phyloP scores from a whole-genome alignment of 2,888 invertebrate species.

The Drosophila infuscata region DNA sequence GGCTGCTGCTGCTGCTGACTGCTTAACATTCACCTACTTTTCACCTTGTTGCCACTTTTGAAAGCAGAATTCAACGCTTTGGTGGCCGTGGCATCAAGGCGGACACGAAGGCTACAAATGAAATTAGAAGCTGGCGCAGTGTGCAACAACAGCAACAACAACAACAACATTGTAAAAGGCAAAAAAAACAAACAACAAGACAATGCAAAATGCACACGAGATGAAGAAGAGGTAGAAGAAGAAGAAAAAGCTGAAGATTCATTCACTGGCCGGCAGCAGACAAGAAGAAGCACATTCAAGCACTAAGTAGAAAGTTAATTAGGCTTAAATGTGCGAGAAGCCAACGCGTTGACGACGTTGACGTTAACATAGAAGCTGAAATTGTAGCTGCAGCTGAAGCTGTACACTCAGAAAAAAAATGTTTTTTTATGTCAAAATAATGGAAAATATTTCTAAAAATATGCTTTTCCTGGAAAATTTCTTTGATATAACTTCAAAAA shows the following conservation, averaged over 20 bases:
- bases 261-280: constrained; percentile 22
- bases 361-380: constrained; percentile 3
- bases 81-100: constrained; percentile 76
- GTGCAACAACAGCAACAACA: constrained; percentile 49
- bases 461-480: not conserved
- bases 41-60: constrained; percentile 62
- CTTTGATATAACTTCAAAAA: not conserved
- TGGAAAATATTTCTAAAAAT: not conserved
- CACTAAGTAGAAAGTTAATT: constrained; percentile 82
- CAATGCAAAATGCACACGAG: constrained; percentile 62
- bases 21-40: constrained; percentile 51
- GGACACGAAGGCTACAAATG: constrained; percentile 67
- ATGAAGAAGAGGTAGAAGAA: not conserved
- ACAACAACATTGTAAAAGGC: constrained; percentile 34
- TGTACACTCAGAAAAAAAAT: not conserved
- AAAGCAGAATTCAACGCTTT: constrained; percentile 60
- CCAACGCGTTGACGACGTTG: constrained; percentile 9
- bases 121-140: constrained; percentile 80
- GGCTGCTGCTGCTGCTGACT: constrained; percentile 30
- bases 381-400: constrained; percentile 1
- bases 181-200: constrained; percentile 46
- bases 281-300: constrained; percentile 45
- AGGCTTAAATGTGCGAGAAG: constrained; percentile 79
- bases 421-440: not conserved
- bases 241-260: constrained; percentile 45